A percentile compares a stretch with the other conserved stretches of the same genome.
Conservation (phyloP, 2,888 invertebrate species). For the Mactromeris polynyma region DNA sequence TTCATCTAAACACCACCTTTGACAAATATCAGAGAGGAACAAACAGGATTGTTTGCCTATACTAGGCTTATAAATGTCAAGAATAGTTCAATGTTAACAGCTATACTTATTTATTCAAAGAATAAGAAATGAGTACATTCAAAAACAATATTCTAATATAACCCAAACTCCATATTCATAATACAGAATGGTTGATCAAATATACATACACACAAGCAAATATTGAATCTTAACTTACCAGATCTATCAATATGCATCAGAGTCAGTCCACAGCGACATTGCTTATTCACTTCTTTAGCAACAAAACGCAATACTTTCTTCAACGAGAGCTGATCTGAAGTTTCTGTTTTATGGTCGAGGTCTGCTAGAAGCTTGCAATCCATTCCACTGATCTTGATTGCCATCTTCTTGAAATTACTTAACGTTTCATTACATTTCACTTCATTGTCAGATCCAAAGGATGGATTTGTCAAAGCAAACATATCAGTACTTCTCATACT, state of each 20-base stretch:
- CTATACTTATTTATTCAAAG: too few relatives aligned
- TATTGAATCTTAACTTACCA: constrained; percentile 50
- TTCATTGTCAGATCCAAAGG: constrained; percentile 43
- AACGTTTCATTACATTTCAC: constrained; percentile 41
- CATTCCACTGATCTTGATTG: constrained; percentile 38
- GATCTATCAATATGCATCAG: constrained; percentile 45
- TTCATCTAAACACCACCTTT: too few relatives aligned
- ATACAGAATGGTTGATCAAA: too few relatives aligned
- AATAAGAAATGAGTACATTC: too few relatives aligned
- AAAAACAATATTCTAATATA: too few relatives aligned
- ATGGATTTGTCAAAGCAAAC: constrained; percentile 57
- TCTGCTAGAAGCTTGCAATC: constrained; percentile 46
- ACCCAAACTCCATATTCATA: too few relatives aligned
- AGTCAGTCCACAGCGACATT: constrained; percentile 68
- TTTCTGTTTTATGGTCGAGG: neutral
- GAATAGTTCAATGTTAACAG: too few relatives aligned
- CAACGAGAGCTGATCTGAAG: neutral
- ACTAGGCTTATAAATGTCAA: too few relatives aligned
- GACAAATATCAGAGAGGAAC: too few relatives aligned
- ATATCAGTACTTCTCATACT: constrained; percentile 51
- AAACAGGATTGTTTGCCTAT: too few relatives aligned
- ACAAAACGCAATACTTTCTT: constrained; percentile 39
- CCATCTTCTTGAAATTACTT: constrained; percentile 12
- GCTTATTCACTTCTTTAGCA: constrained; percentile 54
- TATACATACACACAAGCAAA: too few relatives aligned